These are phyloP conservation scores for Myopa testacea DNA, from an alignment of 2,888 invertebrate genomes.

Conservation along the genomic window DNA sequence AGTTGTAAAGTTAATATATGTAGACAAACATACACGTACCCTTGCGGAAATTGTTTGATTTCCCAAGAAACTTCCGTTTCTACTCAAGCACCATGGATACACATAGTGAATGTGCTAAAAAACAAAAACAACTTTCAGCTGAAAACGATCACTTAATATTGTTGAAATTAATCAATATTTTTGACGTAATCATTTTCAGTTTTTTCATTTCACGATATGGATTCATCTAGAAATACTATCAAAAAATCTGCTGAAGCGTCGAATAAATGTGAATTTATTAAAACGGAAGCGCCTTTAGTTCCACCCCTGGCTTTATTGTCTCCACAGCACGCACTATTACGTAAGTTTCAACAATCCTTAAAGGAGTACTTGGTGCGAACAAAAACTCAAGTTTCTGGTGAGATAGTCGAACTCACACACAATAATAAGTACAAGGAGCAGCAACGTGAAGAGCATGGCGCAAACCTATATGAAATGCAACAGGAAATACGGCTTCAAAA, in stretches of 20 bases:
- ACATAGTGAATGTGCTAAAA: neutral
- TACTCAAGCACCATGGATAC: neutral
- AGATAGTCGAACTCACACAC: conserved; percentile 76
- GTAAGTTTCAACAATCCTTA: conserved; percentile 78
- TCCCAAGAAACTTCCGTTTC: too few relatives aligned
- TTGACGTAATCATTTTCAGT: neutral
- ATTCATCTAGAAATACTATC: neutral
- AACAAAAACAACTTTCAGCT: neutral
- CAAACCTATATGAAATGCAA: conserved; percentile 70
- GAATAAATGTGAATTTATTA: neutral
- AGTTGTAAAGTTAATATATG: too few relatives aligned
- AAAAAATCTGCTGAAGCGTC: neutral
- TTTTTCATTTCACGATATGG: neutral
- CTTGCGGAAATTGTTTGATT: too few relatives aligned
- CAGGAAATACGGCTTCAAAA: conserved; percentile 70
- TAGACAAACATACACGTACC: too few relatives aligned
- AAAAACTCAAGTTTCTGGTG: conserved; percentile 74
- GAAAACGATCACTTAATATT: neutral
- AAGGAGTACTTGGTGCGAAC: conserved; percentile 76
- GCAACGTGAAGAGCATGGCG: conserved; percentile 66
- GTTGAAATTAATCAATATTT: neutral
- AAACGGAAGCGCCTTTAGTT: neutral
- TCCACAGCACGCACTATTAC: conserved; percentile 80
- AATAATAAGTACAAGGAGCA: conserved; percentile 59
- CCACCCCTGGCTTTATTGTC: conserved; percentile 67